These are phyloP conservation scores for Tachuris rubrigastra DNA, from an alignment of 2,113 vertebrate species.

Conservation along the genomic window DNA sequence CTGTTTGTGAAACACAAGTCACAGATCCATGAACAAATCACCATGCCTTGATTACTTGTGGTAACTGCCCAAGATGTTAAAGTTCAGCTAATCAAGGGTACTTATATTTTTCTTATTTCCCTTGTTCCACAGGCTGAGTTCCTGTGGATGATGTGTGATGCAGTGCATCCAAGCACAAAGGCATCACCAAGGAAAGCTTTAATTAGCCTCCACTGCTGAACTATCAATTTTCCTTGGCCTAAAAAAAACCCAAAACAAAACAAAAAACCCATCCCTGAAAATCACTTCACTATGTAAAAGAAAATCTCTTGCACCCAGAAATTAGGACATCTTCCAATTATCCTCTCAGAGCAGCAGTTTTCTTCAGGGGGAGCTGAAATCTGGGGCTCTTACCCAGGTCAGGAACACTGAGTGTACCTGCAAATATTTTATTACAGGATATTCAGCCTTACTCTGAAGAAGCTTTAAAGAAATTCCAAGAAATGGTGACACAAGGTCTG, in stretches of 20 bases:
- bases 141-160: neutral
- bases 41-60: neutral
- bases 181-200: neutral
- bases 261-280: fast-evolving
- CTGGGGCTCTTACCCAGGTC: neutral
- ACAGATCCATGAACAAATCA: neutral
- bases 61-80: neutral
- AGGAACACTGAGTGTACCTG: neutral
- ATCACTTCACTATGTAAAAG: neutral
- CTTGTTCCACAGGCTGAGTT: neutral
- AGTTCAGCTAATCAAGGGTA: neutral
- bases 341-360: neutral
- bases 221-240: neutral
- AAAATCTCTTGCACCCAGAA: neutral
- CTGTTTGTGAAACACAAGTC: neutral
- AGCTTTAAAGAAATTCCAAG: neutral
- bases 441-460: neutral
- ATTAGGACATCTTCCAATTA: slow-evolving; percentile 6
- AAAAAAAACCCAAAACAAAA: neutral
- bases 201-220: neutral
- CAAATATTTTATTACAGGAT: neutral
- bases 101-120: neutral
- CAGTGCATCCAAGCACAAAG: neutral
- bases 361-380: neutral
- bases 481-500: neutral